Evolutionary conservation across 2,888 invertebrate species (phyloP).

Genomic region (Chironomus riparius): DNA sequence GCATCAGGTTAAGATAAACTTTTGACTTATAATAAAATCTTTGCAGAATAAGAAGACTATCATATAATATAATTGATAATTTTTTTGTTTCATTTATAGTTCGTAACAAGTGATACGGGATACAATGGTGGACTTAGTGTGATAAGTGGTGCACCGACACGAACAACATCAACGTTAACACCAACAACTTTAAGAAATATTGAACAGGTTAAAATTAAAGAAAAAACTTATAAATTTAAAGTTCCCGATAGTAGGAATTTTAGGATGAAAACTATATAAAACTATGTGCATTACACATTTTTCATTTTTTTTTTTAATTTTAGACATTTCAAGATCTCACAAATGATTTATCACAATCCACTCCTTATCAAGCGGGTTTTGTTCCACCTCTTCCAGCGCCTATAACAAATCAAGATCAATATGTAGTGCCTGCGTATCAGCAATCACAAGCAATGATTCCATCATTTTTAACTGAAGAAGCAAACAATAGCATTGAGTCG

Average conservation of each 20-base stretch:
- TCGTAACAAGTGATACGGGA: slow-evolving; percentile 74
- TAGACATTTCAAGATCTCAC: slow-evolving; percentile 75
- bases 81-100: slow-evolving; percentile 50
- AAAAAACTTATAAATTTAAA: too few relatives aligned
- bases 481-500: slow-evolving; percentile 38
- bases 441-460: slow-evolving; percentile 17
- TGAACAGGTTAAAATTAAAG: slow-evolving; percentile 52
- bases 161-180: slow-evolving; percentile 88
- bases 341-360: slow-evolving; percentile 60
- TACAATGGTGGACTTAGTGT: slow-evolving; percentile 39
- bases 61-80: too few relatives aligned
- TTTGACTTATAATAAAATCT: neutral
- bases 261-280: too few relatives aligned
- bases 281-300: too few relatives aligned
- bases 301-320: neutral
- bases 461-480: slow-evolving; percentile 26
- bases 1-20: slow-evolving; percentile 56
- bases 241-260: too few relatives aligned
- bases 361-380: slow-evolving; percentile 84
- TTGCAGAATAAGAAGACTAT: too few relatives aligned
- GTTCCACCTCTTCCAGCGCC: slow-evolving; percentile 66
- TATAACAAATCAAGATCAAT: slow-evolving; percentile 46
- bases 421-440: slow-evolving; percentile 39
- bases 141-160: slow-evolving; percentile 74
- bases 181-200: slow-evolving; percentile 87